A percentile compares a stretch with the other conserved stretches of the same genome.
phyloP scores from a whole-genome alignment of 2,888 invertebrate species.

The Tenthredo livida region DNA sequence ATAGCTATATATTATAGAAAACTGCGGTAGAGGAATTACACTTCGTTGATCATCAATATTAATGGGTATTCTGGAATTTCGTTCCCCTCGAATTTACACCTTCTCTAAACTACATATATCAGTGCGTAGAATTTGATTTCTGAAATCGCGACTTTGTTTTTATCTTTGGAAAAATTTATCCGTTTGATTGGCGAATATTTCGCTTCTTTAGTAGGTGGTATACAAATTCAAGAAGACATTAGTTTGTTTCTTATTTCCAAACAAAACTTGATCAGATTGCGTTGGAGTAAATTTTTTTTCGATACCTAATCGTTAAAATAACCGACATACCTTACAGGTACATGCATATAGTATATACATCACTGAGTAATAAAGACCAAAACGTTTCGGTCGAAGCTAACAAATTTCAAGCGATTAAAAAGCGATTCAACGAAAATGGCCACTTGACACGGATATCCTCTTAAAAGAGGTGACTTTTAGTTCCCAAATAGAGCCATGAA shows the following conservation, averaged over 20 bases:
- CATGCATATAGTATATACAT: neutral
- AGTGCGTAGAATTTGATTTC: neutral
- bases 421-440: conserved; percentile 71
- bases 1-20: neutral
- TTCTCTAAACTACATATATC: neutral
- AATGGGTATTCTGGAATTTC: neutral
- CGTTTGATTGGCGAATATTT: neutral
- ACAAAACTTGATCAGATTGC: neutral
- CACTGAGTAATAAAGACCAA: conserved; percentile 33
- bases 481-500: conserved; percentile 77
- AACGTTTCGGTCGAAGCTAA: conserved; percentile 57
- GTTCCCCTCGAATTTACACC: neutral
- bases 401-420: conserved; percentile 76
- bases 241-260: neutral
- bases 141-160: neutral
- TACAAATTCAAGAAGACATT: neutral
- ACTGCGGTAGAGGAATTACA: neutral
- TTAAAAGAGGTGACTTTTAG: conserved; percentile 72
- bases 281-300: neutral
- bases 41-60: conserved; percentile 4
- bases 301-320: neutral
- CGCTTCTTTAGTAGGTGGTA: neutral
- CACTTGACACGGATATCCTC: conserved; percentile 77
- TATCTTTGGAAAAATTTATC: neutral
- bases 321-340: neutral